Evolutionary conservation across 2,797 vertebrate genomes (phyloP).

Genomic region (Hafferia zeledoni): DNA sequence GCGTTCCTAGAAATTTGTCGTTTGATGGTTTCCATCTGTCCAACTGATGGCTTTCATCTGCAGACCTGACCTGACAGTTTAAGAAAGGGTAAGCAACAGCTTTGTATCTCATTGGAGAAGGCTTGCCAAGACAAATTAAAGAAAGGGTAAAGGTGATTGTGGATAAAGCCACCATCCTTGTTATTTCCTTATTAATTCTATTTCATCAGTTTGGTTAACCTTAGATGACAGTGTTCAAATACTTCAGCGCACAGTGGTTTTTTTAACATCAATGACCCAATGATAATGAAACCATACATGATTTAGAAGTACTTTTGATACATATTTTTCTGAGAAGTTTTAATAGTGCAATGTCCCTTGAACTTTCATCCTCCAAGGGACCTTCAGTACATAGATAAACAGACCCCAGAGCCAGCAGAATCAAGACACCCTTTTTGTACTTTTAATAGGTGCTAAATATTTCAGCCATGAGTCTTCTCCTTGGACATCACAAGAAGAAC

Average conservation of each 20-base stretch:
- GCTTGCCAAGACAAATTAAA: neutral
- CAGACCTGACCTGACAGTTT: neutral
- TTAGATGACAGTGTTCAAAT: neutral
- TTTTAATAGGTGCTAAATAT: neutral
- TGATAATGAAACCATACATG: neutral
- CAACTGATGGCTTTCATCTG: neutral
- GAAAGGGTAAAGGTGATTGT: neutral
- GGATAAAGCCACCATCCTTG: neutral
- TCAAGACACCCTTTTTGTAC: neutral
- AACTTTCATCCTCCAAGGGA: neutral
- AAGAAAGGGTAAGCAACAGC: neutral
- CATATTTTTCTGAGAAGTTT: neutral
- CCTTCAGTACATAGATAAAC: neutral
- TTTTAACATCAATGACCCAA: neutral
- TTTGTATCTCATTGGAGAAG: neutral
- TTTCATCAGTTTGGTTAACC: neutral
- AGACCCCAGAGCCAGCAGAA: neutral
- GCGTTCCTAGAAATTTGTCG: neutral
- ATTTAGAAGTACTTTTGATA: neutral
- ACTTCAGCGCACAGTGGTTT: rapidly evolving
- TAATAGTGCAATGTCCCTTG: neutral
- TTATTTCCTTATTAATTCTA: neutral
- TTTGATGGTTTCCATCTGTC: neutral
- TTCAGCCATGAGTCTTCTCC: neutral
- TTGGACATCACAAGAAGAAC: neutral